Evolutionary conservation across 2,797 vertebrate species (phyloP).

Genomic region (Brachyalestes nurse): DNA sequence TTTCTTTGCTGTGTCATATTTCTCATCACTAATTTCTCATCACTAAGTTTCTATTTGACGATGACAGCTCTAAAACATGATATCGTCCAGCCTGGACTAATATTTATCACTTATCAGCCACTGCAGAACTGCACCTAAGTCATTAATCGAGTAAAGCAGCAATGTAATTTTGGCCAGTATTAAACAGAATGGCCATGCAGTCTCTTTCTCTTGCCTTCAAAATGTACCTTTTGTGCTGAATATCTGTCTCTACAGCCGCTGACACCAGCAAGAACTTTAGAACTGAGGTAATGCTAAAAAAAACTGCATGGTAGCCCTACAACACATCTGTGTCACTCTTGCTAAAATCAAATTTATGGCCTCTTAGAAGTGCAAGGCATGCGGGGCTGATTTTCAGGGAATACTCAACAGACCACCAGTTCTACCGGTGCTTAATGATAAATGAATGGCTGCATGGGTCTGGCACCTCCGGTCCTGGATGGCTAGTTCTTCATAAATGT

Average conservation of each 20-base stretch:
- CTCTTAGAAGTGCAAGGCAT: constrained; percentile 24
- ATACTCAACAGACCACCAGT: constrained; percentile 8
- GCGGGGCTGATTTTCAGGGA: constrained; percentile 28
- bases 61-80: not conserved
- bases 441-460: constrained; percentile 31
- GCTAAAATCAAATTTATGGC: constrained; percentile 10
- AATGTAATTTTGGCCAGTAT: not conserved
- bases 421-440: constrained; percentile 30
- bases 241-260: not conserved
- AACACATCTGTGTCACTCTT: constrained; percentile 21
- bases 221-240: not conserved
- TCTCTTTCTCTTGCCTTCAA: not conserved
- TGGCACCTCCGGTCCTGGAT: constrained; percentile 14
- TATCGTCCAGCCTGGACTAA: not conserved
- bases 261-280: constrained; percentile 24
- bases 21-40: not conserved
- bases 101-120: not conserved
- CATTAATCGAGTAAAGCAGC: not conserved
- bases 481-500: constrained; percentile 16
- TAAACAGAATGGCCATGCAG: not conserved
- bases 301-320: not conserved
- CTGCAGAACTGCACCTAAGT: not conserved
- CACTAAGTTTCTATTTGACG: constrained; percentile 6
- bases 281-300: not conserved
- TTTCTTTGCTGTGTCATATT: constrained; percentile 13